Conservation (phyloP, 2,113 vertebrate species). For the Montifringilla adamsi region DNA sequence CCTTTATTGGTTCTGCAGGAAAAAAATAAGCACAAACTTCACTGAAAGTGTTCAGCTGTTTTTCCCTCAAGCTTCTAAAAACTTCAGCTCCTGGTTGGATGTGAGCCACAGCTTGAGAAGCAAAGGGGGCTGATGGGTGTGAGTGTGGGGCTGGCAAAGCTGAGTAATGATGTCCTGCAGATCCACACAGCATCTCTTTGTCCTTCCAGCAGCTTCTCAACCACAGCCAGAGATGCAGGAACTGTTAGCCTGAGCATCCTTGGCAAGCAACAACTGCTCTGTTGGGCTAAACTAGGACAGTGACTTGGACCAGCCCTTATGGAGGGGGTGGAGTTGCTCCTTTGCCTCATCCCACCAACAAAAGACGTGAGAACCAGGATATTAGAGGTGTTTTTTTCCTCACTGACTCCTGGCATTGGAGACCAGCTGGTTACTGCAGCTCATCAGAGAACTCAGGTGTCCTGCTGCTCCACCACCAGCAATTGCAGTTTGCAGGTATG, state of each 20-base stretch:
- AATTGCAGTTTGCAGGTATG: neutral
- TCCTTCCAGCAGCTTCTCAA: neutral
- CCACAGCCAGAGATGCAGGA: neutral
- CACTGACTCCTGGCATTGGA: neutral
- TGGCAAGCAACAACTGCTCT: neutral
- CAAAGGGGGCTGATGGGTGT: neutral
- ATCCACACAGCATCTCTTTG: neutral
- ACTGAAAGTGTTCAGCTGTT: neutral
- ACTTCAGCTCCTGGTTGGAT: neutral
- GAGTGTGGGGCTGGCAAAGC: neutral
- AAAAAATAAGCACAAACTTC: neutral
- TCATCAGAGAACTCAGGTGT: neutral
- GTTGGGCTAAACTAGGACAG: neutral
- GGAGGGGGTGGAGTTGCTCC: neutral
- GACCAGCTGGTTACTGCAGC: neutral
- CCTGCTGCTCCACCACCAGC: neutral
- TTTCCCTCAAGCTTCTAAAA: neutral
- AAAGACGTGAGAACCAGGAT: neutral
- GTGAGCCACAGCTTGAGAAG: neutral
- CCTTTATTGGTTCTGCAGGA: neutral
- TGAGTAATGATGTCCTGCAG: fast-evolving
- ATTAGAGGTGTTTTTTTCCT: neutral
- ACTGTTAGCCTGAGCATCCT: neutral
- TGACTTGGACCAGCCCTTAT: neutral
- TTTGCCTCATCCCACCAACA: neutral